Evolutionary conservation across 1,140 invertebrate species (phyloP).

Genomic region (Neodiprion pinetum): DNA sequence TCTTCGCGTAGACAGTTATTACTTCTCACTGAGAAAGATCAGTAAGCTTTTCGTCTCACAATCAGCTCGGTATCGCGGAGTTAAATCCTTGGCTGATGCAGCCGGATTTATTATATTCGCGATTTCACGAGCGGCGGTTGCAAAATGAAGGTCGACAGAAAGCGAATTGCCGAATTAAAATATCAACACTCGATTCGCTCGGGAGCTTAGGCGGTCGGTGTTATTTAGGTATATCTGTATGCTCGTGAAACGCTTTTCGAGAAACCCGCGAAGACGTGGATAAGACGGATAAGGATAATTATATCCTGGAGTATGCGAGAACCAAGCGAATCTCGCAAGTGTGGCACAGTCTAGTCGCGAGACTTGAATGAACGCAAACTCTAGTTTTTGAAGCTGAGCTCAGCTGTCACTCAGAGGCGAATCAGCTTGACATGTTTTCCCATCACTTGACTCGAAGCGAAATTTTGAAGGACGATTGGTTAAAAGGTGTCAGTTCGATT

Average conservation of each 20-base stretch:
- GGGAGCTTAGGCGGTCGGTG: background rate
- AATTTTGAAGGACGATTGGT: too few relatives aligned
- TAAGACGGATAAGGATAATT: background rate
- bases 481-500: too few relatives aligned
- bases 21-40: background rate
- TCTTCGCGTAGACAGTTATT: background rate
- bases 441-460: too few relatives aligned
- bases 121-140: too few relatives aligned
- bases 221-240: background rate
- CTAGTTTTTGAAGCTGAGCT: background rate
- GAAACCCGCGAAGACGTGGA: background rate
- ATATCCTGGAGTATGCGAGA: background rate
- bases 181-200: background rate
- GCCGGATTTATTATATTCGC: too few relatives aligned
- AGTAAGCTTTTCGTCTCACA: too few relatives aligned
- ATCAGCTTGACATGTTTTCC: too few relatives aligned
- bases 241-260: background rate
- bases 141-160: background rate
- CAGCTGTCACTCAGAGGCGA: background rate
- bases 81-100: too few relatives aligned
- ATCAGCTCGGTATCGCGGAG: too few relatives aligned
- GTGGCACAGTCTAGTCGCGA: background rate
- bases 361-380: background rate
- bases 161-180: background rate
- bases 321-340: background rate